Evolutionary conservation across 2,888 invertebrate species (phyloP).

Genomic region (Trachelus stipa): DNA sequence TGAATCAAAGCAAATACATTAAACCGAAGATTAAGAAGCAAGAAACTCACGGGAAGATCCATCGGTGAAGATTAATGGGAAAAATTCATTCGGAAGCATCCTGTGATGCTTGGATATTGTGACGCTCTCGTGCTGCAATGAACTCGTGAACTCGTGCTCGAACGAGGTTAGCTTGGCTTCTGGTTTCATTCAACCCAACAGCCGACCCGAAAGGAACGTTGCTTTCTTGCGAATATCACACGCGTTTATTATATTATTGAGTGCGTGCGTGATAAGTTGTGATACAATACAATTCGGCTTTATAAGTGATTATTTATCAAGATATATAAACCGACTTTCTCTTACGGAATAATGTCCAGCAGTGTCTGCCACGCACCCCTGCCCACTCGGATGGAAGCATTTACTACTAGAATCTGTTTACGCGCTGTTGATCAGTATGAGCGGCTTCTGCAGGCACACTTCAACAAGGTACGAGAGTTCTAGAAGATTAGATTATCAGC

Average conservation of each 20-base stretch:
- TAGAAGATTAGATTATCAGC: not conserved
- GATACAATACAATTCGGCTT: not conserved
- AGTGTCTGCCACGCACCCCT: constrained; percentile 63
- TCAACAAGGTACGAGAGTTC: constrained; percentile 62
- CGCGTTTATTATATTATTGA: constrained; percentile 5
- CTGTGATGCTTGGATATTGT: not conserved
- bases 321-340: not conserved
- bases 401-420: constrained; percentile 70
- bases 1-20: not conserved
- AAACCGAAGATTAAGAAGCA: not conserved
- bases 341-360: constrained; percentile 55
- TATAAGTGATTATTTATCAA: not conserved
- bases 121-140: constrained; percentile 10
- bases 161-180: constrained; percentile 37
- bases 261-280: constrained; percentile 18
- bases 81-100: not conserved
- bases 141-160: constrained; percentile 17
- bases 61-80: not conserved
- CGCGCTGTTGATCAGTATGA: constrained; percentile 75
- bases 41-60: not conserved
- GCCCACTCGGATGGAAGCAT: constrained; percentile 64
- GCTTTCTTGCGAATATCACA: not conserved
- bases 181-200: not conserved
- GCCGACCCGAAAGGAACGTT: not conserved
- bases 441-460: constrained; percentile 71